A percentile compares a stretch with the other conserved stretches of the same genome.
These are phyloP conservation scores for Pristiophorus japonicus DNA, from an alignment of 2,113 vertebrate species.

Conservation along the genomic window DNA sequence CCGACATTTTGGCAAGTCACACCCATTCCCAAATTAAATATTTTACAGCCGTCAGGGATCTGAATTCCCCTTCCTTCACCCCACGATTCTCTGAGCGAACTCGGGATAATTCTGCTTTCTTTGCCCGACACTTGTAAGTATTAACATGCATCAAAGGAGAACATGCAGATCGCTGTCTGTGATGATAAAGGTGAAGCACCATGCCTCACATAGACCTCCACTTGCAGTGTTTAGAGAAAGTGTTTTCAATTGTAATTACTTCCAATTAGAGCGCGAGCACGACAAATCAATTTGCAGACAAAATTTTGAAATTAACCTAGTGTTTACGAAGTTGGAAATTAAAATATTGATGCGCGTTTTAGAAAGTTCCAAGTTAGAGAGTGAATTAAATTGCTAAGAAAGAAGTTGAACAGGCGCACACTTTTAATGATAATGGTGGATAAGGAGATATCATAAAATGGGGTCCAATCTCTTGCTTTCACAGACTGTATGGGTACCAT, in stretches of 20 bases:
- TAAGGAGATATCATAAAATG: neutral
- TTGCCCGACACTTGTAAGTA: neutral
- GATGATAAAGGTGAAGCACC: neutral
- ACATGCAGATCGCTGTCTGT: neutral
- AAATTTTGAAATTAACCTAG: neutral
- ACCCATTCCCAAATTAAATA: constrained; percentile 19
- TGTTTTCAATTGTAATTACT: neutral
- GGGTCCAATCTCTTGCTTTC: neutral
- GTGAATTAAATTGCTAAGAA: neutral
- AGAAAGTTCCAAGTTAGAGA: neutral
- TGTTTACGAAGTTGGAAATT: neutral
- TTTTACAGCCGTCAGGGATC: neutral
- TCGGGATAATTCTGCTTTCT: neutral
- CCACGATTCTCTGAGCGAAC: neutral
- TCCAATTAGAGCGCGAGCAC: neutral
- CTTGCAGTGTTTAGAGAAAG: neutral
- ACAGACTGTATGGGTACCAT: neutral
- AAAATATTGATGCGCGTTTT: neutral
- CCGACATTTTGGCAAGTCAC: neutral
- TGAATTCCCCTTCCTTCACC: neutral
- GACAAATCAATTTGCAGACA: neutral
- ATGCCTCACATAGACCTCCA: neutral
- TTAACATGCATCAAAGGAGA: neutral
- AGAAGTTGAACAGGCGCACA: neutral
- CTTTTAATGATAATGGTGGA: neutral